These are phyloP conservation scores for Raja brachyura DNA, from an alignment of 2,113 vertebrate genomes.

Conservation along the genomic window DNA sequence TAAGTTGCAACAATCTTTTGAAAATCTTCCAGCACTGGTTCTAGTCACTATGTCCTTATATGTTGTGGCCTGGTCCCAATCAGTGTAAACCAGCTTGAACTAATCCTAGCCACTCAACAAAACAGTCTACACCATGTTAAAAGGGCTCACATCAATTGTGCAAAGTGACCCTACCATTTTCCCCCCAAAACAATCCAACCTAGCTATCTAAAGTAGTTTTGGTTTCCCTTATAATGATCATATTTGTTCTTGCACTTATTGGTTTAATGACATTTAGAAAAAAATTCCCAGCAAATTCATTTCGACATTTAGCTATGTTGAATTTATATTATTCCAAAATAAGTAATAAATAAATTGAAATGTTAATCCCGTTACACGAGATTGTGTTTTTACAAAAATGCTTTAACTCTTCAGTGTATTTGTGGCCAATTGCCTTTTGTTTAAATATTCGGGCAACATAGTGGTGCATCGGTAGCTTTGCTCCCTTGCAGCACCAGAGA, in stretches of 20 bases:
- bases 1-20: no score
- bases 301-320: not conserved
- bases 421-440: not conserved
- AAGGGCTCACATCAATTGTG: no score
- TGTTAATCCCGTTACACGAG: not conserved
- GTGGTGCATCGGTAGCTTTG: no score
- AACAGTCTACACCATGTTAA: no score
- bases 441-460: not conserved
- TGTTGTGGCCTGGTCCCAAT: no score
- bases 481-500: no score
- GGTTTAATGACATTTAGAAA: not conserved
- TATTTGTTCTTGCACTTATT: not conserved
- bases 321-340: not conserved
- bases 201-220: not conserved
- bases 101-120: no score
- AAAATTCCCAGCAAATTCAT: not conserved
- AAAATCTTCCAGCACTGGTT: no score
- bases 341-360: not conserved
- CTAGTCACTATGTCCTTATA: no score
- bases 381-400: not conserved
- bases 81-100: no score
- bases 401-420: not conserved
- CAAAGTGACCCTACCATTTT: no score
- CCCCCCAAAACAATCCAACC: no score
- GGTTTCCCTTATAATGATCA: not conserved